Evolutionary conservation across 23 tunicate genomes (phyloP), one percentile per base, ranked within the genome.

Genomic region (Clavelina lepadiformis): DNA sequence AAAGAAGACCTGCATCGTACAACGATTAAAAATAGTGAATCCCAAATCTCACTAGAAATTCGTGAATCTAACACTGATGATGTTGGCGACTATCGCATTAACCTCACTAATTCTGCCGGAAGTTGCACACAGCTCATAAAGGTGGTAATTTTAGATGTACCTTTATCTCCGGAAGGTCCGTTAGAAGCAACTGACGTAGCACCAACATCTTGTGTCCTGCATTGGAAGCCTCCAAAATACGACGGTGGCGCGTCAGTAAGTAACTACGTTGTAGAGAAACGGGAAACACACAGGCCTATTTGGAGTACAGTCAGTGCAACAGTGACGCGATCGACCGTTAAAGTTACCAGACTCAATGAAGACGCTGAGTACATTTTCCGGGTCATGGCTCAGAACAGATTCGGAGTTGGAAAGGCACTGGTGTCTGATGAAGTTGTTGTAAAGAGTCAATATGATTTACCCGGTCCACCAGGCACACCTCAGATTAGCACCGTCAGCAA

Each of bases 231-330:
- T 0, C 98, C 98, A 29, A 21, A 0, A 6, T 84, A 85, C 63
- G 94, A 93, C 47, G 98, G 98, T 25, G 98, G 98, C 8, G 86
- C 98, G 19, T 35, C 83, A 8, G 68, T 93, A 56, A 83, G 83
- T 60, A 93, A 93, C 79, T 93, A 93, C 72, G 63, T 93, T 28
- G 94, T 93, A 23, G 98, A 93, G 46, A 78, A 83, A 63, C 88
- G 98, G 3, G 98, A 93, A 61, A 68, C 67, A 13, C 85, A 85
- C 57, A 60, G 76, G 57, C 89, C 89, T 15, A 93, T 62, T 60
- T 93, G 98, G 98, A 35, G 29, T 3, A 56, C 52, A 28, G 80
- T 93, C 34, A 67, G 84, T 37, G 84, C 79, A 8, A 74, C 98
- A 4, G 82, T 83, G 28, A 93, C 98, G 24, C 45, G 98, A 52